A percentile compares a stretch with the other conserved stretches of the same genome.
These are phyloP conservation scores for Genyomyrus donnyi DNA, from an alignment of 2,113 vertebrate genomes.

Conservation along the genomic window DNA sequence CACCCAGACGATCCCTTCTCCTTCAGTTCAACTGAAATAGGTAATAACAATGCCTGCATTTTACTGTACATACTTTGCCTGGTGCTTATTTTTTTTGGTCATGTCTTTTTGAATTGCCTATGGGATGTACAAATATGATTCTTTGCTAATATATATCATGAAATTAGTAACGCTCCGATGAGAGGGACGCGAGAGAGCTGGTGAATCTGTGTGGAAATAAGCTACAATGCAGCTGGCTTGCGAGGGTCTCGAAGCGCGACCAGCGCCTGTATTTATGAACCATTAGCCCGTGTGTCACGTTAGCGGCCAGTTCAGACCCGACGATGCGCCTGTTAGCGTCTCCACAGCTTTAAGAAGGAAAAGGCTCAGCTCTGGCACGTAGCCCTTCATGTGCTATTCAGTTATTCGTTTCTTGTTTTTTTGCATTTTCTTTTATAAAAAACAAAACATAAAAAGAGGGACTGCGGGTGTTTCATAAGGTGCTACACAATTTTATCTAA, in stretches of 20 bases:
- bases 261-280: constrained; percentile 41
- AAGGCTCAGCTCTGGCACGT: constrained; percentile 56
- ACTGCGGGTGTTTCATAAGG: constrained; percentile 87
- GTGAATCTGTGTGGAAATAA: constrained; percentile 32
- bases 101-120: constrained; percentile 38
- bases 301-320: constrained; percentile 46
- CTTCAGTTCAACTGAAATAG: constrained; percentile 61
- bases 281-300: constrained; percentile 38
- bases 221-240: constrained; percentile 30
- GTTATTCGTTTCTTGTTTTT: constrained; percentile 45
- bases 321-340: constrained; percentile 54
- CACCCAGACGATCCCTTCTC: constrained; percentile 58
- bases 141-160: constrained; percentile 39
- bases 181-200: constrained; percentile 50
- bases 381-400: constrained; percentile 64
- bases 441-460: constrained; percentile 62
- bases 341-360: constrained; percentile 54
- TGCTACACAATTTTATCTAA: constrained; percentile 99
- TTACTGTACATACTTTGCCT: constrained; percentile 48
- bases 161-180: constrained; percentile 42
- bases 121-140: constrained; percentile 41
- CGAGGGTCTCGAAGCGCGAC: constrained; percentile 34
- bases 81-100: constrained; percentile 44
- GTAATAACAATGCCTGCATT: constrained; percentile 15
- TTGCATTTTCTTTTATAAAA: constrained; percentile 40